Conservation (phyloP, 92 coral and sea anemone genomes). For the Scolanthus callimorphus region DNA sequence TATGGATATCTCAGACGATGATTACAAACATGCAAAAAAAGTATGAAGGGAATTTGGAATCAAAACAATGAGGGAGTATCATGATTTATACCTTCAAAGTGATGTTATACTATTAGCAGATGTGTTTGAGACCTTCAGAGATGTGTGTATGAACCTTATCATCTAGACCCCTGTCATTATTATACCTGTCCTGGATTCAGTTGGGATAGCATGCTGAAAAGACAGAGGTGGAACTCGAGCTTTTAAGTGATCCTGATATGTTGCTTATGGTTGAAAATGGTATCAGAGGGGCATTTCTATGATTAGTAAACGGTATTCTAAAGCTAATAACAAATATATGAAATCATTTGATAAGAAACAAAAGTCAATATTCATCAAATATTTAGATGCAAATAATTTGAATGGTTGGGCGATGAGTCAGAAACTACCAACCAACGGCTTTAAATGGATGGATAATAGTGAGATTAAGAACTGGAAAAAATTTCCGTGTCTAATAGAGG, state of each 20-base stretch:
- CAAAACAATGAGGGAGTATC: constrained; percentile 11
- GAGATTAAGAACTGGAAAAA: no score
- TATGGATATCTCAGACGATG: background rate
- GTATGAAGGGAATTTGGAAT: constrained; percentile 13
- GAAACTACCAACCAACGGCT: no score
- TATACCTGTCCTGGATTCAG: no score
- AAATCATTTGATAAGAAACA: background rate
- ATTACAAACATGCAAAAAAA: constrained; percentile 14
- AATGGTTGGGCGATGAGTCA: no score
- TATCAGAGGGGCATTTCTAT: no score
- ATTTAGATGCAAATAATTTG: constrained; percentile 16
- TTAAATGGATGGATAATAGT: constrained; percentile 15
- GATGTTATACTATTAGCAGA: constrained; percentile 23
- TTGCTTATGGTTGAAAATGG: constrained; percentile 11
- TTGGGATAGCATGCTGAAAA: no score
- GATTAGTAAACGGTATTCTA: no score
- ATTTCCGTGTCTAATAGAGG: no score
- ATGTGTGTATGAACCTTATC: no score
- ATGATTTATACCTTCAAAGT: constrained; percentile 5
- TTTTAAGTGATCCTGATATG: constrained; percentile 14
- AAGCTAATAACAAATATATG: constrained; percentile 22
- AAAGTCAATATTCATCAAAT: constrained; percentile 8
- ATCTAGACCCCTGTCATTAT: no score
- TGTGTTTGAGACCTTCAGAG: constrained; percentile 28
- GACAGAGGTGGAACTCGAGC: constrained; percentile 26